These are phyloP conservation scores for Neoarius graeffei DNA, from an alignment of 2,113 vertebrate species.

Conservation along the genomic window DNA sequence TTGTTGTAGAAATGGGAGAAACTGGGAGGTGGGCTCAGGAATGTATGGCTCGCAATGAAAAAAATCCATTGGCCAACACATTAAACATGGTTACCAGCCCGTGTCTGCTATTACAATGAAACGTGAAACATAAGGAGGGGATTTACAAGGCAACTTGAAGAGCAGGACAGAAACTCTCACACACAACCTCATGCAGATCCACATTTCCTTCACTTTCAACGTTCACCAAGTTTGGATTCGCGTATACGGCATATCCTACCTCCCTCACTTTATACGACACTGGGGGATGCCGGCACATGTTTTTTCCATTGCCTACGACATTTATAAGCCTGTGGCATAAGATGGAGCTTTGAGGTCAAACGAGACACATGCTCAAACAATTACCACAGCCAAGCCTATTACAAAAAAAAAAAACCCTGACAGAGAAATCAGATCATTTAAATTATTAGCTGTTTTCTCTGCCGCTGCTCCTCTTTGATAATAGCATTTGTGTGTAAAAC, in stretches of 20 bases:
- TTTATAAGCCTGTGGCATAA: slow-evolving; percentile 18
- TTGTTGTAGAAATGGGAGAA: slow-evolving; percentile 48
- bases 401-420: background rate
- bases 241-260: slow-evolving; percentile 25
- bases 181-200: slow-evolving; percentile 20
- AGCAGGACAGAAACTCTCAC: background rate
- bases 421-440: slow-evolving; percentile 19
- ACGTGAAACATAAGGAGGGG: slow-evolving; percentile 41
- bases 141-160: slow-evolving; percentile 39
- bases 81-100: slow-evolving; percentile 53
- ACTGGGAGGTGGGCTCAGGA: slow-evolving; percentile 46
- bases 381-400: background rate
- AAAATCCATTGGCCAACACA: slow-evolving; percentile 34
- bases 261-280: slow-evolving; percentile 11
- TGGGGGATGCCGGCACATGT: slow-evolving; percentile 27
- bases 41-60: slow-evolving; percentile 31
- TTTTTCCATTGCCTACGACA: slow-evolving; percentile 29
- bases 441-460: slow-evolving; percentile 3
- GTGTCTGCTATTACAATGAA: slow-evolving; percentile 30
- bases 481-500: background rate
- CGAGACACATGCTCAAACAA: slow-evolving; percentile 36
- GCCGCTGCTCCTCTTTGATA: background rate
- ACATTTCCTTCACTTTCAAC: slow-evolving; percentile 14
- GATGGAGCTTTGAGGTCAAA: slow-evolving; percentile 25
- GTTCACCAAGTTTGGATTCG: slow-evolving; percentile 18